Base-by-base conservation (phyloP, 1,140 invertebrate species). In the Papilio polytes region DNA sequence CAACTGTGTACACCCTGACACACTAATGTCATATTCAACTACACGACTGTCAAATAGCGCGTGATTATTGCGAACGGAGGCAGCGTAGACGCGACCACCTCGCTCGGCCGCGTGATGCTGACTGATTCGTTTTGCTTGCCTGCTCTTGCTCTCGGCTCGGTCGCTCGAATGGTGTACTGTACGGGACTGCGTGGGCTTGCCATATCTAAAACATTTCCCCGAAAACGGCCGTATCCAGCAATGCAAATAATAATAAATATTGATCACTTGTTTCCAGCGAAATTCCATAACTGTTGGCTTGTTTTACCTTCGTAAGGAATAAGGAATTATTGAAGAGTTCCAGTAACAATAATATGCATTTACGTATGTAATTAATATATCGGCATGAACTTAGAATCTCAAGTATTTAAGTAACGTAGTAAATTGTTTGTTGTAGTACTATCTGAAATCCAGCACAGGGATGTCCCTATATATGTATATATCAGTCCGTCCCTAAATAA, bases 71-170 rank as follows among this genome's bases (percentile, higher is more conserved):
- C 82, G 56, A 70, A 80, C 80, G 74, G 76, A 78, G 63, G 70
- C 77, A 74, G 81, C 81, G 74, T 85, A 73, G 41, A 88, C 86
- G 90, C 93, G 82, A 78, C 91, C 90, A 84, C 78, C 89, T 81
- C 89, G 87, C 84, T 77, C 90, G 88, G 88, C 88, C 91, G 89
- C 91, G 91, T 92, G 93, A 94, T 92, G 93, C 93, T 93, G 92
- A 94, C 93, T 94, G 92, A 86, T 83, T 89, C 84, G 89, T 87
- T 89, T 87, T 85, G 85, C 87, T 90, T 90, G 85, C 87, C 89
- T 90, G 87, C 91, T 93, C 92, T 93, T 89, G 82, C 83, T 82
- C 85, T 83, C 85, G 80, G 91, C 92, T 93, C 91, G 90, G 91
- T 91, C 74, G 87, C 63, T 70, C 63, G 63, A 70, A 70, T 70